Base-by-base conservation (phyloP, 2,888 invertebrate species). In the Habrosyne pyritoides region DNA sequence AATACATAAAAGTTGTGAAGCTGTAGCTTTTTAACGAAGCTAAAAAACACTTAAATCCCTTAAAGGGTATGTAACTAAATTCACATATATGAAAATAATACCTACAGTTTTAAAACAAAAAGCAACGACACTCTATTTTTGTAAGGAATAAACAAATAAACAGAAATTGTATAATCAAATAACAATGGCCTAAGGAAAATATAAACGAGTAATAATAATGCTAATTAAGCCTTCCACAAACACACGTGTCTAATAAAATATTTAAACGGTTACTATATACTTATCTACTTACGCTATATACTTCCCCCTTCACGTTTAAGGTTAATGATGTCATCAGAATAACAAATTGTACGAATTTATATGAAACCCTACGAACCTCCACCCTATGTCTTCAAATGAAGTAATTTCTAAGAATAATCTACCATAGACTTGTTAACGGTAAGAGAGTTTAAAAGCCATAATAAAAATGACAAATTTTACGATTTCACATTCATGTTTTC, bases 331-430 rank as follows among this genome's bases (percentile, higher is more conserved):
- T 82, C 83, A 83, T 83, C 79, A 71, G 73, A 79, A 77, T 84
- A 83, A 84, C 80, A 85, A 85, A 86, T 85, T 79, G 78, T 70
- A 74, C 74, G 72, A 84, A 85, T 85, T 86, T 83, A 79, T 85
- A 78, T 78, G 74, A 73, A 75, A 76, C 79, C 78, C 75, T 72
- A 74, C 78, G 76, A 81, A 81, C 81, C 79, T 76, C 78, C 76
- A 64, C 83, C 83, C 80, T 81, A 79, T 80, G 83, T 83, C 84
- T 83, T 81, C 74, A 83, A 84, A 83, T 83, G 81, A 83, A 84
- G 84, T 84, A 83, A 85, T 84, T 83, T 79, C 81, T 83, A 81
- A 83, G 83, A 83, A 84, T 84, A 81, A 83, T 81, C 75, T 73
- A 56, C 60, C 62, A 70, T 64, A 73, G 74, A 73, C 50, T n/a